Evolutionary conservation across 92 coral and sea anemone genomes (phyloP).

Genomic region (Bergia sp.): DNA sequence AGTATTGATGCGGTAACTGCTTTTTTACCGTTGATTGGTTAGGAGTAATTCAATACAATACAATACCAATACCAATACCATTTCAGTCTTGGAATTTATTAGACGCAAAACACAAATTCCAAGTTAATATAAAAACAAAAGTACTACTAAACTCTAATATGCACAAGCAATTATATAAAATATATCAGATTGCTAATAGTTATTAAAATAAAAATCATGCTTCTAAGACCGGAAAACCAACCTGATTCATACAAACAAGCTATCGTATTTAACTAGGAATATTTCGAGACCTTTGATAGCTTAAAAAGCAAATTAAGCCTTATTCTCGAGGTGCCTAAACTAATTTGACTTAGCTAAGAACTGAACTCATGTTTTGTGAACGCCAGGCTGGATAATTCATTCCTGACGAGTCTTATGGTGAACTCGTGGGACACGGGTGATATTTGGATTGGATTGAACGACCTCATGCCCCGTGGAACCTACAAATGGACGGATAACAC

Average conservation of each 20-base stretch:
- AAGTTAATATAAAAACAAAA: too few relatives aligned
- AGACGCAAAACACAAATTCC: too few relatives aligned
- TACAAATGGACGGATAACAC: constrained; percentile 78
- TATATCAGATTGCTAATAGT: too few relatives aligned
- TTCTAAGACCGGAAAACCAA: too few relatives aligned
- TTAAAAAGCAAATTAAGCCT: background rate
- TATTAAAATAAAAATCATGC: too few relatives aligned
- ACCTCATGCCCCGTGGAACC: constrained; percentile 58
- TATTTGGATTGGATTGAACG: constrained; percentile 83
- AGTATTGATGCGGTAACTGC: background rate
- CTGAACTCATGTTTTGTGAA: background rate
- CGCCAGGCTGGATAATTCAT: constrained; percentile 62
- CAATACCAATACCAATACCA: too few relatives aligned
- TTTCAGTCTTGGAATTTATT: too few relatives aligned
- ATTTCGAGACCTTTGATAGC: background rate
- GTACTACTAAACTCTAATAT: too few relatives aligned
- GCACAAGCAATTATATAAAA: too few relatives aligned
- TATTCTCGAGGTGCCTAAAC: background rate
- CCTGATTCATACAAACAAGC: background rate
- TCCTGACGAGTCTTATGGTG: constrained; percentile 71
- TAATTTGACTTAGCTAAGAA: background rate
- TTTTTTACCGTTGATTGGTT: background rate
- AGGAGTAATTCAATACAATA: background rate
- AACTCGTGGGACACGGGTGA: constrained; percentile 90
- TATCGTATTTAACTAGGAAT: background rate